A percentile compares a stretch with the other conserved stretches of the same genome.
phyloP scores from a whole-genome alignment of 2,113 vertebrate species.

The Oryzias curvinotus region DNA sequence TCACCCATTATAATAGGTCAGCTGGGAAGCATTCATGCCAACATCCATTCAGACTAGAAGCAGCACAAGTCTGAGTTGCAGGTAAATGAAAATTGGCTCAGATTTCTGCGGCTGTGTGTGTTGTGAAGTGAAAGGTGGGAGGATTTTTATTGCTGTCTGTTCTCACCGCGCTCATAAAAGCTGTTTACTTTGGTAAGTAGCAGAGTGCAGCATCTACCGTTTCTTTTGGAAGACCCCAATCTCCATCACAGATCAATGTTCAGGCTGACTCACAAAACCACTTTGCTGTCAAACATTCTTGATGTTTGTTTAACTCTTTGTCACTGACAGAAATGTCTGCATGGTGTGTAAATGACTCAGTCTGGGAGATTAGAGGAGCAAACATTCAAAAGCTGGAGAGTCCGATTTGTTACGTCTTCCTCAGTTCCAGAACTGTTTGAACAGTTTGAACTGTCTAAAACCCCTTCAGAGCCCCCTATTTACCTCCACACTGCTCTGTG shows the following conservation, averaged over 20 bases:
- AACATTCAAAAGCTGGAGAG: no score
- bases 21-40: conserved; percentile 67
- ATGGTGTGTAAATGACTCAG: no score
- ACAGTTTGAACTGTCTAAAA: no score
- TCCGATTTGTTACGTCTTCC: no score
- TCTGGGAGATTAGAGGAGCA: no score
- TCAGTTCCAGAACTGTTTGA: no score
- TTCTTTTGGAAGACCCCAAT: neutral
- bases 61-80: conserved; percentile 38
- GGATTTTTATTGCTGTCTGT: conserved; percentile 21
- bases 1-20: conserved; percentile 68
- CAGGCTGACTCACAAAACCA: neutral
- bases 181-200: conserved; percentile 18
- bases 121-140: conserved; percentile 20
- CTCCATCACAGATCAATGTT: neutral
- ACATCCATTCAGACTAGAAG: conserved; percentile 44
- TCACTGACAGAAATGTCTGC: neutral
- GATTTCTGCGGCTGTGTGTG: conserved; percentile 18
- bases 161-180: conserved; percentile 29
- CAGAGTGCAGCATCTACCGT: conserved; percentile 1
- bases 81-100: conserved; percentile 50
- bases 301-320: neutral
- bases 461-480: no score
- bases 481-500: no score
- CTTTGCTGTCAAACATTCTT: neutral